These are phyloP conservation scores for Crocallis elinguaria DNA, from an alignment of 2,888 invertebrate species.

Conservation along the genomic window DNA sequence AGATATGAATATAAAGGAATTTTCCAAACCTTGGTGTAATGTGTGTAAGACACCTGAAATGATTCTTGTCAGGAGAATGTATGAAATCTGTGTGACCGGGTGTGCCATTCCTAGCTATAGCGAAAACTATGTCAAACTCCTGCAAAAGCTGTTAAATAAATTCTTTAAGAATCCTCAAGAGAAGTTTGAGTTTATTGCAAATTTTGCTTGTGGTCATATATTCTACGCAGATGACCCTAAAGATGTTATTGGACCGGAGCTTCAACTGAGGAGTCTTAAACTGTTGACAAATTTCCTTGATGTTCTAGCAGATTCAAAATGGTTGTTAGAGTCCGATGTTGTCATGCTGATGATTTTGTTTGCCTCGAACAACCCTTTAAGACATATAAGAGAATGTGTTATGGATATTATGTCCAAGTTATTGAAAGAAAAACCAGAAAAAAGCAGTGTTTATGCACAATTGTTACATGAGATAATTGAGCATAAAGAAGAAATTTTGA, in stretches of 20 bases:
- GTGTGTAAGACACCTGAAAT: conserved; percentile 66
- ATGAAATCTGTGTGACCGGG: conserved; percentile 79
- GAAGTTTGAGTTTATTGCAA: conserved; percentile 84
- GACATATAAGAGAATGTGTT: conserved; percentile 82
- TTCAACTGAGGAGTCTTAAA: conserved; percentile 82
- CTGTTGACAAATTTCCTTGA: conserved; percentile 62
- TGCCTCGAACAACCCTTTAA: conserved; percentile 80
- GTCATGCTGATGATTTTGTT: conserved; percentile 84
- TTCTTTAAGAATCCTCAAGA: conserved; percentile 70
- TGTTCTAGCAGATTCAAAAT: conserved; percentile 54
- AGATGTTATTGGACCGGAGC: conserved; percentile 73
- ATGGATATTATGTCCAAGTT: conserved; percentile 80
- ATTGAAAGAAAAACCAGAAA: conserved; percentile 55
- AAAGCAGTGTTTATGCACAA: conserved; percentile 68
- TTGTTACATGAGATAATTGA: conserved; percentile 75
- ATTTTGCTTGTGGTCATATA: conserved; percentile 81
- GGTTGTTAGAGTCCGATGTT: conserved; percentile 73
- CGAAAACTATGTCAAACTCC: conserved; percentile 63
- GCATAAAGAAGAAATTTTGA: conserved; percentile 84
- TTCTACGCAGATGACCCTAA: conserved; percentile 70
- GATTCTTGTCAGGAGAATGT: conserved; percentile 69
- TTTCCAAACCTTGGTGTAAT: conserved; percentile 74
- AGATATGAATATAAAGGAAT: conserved; percentile 67
- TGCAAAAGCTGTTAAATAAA: conserved; percentile 74
- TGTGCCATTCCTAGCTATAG: conserved; percentile 68